A percentile compares a stretch with the other conserved stretches of the same genome.
Conservation (phyloP, 2,888 invertebrate genomes). For the Sussaba pulchella region DNA sequence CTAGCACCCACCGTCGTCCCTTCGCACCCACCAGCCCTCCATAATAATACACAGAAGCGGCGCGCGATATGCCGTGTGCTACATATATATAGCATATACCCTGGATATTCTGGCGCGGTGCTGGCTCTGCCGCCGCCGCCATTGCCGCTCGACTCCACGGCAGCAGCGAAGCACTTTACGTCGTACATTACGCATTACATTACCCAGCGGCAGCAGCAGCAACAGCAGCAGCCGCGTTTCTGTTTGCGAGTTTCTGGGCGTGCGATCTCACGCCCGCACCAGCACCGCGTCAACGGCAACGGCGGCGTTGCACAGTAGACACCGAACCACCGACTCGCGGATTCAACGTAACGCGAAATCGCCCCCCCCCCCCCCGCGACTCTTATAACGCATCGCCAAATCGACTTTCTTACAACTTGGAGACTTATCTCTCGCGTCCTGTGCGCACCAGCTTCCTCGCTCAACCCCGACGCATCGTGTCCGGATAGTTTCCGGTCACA, state of each 20-base stretch:
- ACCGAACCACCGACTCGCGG: constrained; percentile 28
- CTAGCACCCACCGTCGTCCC: constrained; percentile 37
- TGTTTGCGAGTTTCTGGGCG: constrained; percentile 64
- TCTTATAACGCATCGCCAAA: constrained; percentile 75
- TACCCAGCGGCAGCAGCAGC: constrained; percentile 67
- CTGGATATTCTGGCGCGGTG: constrained; percentile 25
- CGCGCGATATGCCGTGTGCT: constrained; percentile 32
- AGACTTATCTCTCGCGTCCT: constrained; percentile 63
- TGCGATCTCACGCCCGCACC: constrained; percentile 25
- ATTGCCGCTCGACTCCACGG: constrained; percentile 48
- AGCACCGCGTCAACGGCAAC: background rate
- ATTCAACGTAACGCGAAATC: constrained; percentile 58
- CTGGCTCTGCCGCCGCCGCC: constrained; percentile 15
- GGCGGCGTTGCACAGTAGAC: background rate
- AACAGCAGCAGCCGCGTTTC: constrained; percentile 58
- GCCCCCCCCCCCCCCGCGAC: constrained; percentile 43
- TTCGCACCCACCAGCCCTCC: constrained; percentile 50
- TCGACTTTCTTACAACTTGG: constrained; percentile 76
- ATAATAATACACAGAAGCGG: constrained; percentile 60
- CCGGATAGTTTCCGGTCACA: constrained; percentile 28
- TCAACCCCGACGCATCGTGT: constrained; percentile 31
- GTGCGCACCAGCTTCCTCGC: background rate
- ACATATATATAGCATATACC: constrained; percentile 15
- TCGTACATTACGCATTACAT: constrained; percentile 77
- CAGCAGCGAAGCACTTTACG: constrained; percentile 68